Evolutionary conservation across 92 coral and sea anemone genomes (phyloP), one percentile per base, ranked within the genome.

Genomic region (Heliopora coerulea): DNA sequence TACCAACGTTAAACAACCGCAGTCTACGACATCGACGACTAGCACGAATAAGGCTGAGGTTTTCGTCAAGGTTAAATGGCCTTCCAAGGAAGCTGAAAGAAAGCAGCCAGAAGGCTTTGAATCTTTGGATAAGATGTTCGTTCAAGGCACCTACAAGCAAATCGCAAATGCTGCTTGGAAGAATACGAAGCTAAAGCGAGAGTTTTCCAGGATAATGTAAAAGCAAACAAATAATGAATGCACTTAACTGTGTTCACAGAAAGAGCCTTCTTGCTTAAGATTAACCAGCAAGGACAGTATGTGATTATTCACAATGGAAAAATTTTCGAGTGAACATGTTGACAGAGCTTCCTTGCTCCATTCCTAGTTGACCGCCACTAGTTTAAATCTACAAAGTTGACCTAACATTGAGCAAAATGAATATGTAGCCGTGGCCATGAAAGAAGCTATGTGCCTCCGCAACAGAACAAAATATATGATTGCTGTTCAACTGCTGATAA

Each of bases 131-230:
- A 85, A 89, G 73, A 89, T 85, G 89, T 70, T 89, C 8, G 82
- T 82, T 15, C 23, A 80, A 1, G 86, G 88, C 24, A 86, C 88
- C 3, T 85, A 82, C 57, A 85, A 88, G 59, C 89, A 88, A 49
- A 88, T 85, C 26, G 86, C 95, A 12, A 73, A 75, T 50, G 96
- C 88, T 26, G 84, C 80, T 13, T 84, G 92, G 92, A 73, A 73
- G 37, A 79, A 78, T 25, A 46, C 52, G 0, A 65, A 48, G 29
- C 14, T 89, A 15, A 85, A 56, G 70, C 75, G 82, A 50, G 87
- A 88, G 42, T 60, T 88, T 18, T 49, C 26, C 17, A 21, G 41
- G 73, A 68, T 88, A 0, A 56, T 85, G 73, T 48, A 34, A 33
- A 85, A 85, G 75, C 89, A 88, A 8, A 49, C 82, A 10, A 83